phyloP scores from a whole-genome alignment of 1,140 invertebrate species.

The Drosophila quadrilineata region DNA sequence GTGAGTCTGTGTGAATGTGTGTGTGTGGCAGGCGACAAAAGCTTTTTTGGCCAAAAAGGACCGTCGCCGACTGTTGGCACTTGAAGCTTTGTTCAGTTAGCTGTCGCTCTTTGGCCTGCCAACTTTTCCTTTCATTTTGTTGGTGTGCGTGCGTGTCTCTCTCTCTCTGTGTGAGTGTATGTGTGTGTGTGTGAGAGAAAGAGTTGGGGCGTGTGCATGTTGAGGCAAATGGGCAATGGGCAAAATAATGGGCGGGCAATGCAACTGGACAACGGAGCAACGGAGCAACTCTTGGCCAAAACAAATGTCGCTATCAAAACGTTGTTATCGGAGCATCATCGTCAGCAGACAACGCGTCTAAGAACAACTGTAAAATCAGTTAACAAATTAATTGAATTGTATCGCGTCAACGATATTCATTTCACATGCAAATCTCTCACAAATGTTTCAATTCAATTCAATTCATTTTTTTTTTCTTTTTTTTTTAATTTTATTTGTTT shows the following conservation, averaged over 20 bases:
- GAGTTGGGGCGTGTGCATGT: conserved; percentile 41
- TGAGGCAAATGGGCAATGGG: neutral
- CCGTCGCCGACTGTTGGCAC: conserved; percentile 35
- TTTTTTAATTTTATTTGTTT: conserved; percentile 14
- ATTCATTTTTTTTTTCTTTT: neutral
- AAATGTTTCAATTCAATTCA: conserved; percentile 26
- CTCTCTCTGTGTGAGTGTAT: neutral
- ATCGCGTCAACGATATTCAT: conserved; percentile 32
- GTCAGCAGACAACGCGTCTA: conserved; percentile 21
- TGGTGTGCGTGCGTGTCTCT: conserved; percentile 28
- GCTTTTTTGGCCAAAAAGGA: conserved; percentile 52
- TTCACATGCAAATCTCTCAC: conserved; percentile 39
- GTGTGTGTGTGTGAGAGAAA: neutral
- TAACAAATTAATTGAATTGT: conserved; percentile 47
- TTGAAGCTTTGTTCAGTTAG: conserved; percentile 73
- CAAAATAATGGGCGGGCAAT: conserved; percentile 10
- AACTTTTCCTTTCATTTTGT: conserved; percentile 69
- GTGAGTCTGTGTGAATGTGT: neutral
- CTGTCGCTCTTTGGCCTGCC: conserved; percentile 61
- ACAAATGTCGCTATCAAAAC: conserved; percentile 3
- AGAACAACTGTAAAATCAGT: conserved; percentile 48
- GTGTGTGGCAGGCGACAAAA: conserved; percentile 17
- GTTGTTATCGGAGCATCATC: neutral
- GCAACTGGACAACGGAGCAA: neutral
- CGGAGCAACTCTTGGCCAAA: neutral